Percentiles rank a stretch among this genome's conserved stretches.
Evolutionary conservation across 2,888 invertebrate species (phyloP).

Genomic region (Prosopocoilus inquinatus): DNA sequence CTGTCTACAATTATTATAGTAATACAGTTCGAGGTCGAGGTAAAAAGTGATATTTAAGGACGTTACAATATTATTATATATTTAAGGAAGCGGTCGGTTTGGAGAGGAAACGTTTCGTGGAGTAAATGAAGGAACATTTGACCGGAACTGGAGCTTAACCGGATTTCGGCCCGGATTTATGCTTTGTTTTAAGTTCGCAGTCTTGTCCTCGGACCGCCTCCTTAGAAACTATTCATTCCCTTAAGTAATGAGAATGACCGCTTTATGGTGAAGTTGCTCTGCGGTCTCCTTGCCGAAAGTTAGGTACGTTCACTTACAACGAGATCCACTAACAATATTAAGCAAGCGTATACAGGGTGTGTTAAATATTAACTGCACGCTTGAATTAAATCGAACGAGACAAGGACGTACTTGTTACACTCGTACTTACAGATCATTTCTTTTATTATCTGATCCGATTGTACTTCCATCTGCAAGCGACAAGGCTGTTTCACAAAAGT

Average conservation of each 20-base stretch:
- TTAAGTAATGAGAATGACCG: constrained; percentile 14
- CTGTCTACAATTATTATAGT: too few relatives aligned
- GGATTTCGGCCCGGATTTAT: constrained; percentile 37
- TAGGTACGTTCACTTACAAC: constrained; percentile 1
- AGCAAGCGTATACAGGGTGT: too few relatives aligned
- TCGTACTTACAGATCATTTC: too few relatives aligned
- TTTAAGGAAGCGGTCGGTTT: not conserved
- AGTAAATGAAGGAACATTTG: constrained; percentile 29
- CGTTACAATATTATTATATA: too few relatives aligned
- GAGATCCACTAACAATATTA: not conserved
- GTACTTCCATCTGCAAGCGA: too few relatives aligned
- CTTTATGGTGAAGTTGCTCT: not conserved
- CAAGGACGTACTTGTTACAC: too few relatives aligned
- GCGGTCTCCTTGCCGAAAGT: not conserved
- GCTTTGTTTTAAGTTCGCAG: constrained; percentile 40
- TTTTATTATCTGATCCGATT: too few relatives aligned
- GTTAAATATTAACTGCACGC: too few relatives aligned
- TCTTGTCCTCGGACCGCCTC: constrained; percentile 32
- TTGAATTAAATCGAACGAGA: not conserved
- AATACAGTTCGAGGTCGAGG: too few relatives aligned
- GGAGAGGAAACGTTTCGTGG: constrained; percentile 4
- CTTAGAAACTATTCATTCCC: constrained; percentile 33
- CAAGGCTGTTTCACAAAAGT: too few relatives aligned
- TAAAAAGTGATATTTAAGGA: too few relatives aligned
- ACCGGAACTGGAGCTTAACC: constrained; percentile 42